Conservation (phyloP, 2,888 invertebrate genomes). For the Carpatolechia fugitivella region DNA sequence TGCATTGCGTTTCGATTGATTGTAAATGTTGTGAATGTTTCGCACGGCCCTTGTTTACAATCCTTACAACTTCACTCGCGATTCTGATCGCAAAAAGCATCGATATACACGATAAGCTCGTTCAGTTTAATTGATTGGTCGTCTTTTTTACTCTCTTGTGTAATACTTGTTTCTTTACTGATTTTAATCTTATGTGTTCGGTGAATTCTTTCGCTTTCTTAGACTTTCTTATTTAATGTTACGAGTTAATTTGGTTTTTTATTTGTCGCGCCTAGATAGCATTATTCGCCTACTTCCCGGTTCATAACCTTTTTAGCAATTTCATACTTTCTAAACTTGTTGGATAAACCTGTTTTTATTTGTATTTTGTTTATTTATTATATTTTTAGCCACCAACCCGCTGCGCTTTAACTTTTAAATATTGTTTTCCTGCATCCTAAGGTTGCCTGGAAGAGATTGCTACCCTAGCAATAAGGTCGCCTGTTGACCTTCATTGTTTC, state of each 20-base stretch:
- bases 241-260: neutral
- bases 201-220: conserved; percentile 15
- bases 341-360: too few species aligned
- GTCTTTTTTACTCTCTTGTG: conserved; percentile 22
- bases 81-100: conserved; percentile 25
- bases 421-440: too few species aligned
- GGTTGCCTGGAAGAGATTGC: too few species aligned
- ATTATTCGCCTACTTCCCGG: too few species aligned
- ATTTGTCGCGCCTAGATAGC: neutral
- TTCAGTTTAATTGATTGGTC: conserved; percentile 31
- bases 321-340: too few species aligned
- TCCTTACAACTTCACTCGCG: conserved; percentile 19
- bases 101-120: conserved; percentile 31
- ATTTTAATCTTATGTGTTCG: conserved; percentile 19
- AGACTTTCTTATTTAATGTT: neutral
- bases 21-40: conserved; percentile 22
- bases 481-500: too few species aligned
- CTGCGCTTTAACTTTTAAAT: too few species aligned
- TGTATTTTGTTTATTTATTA: too few species aligned
- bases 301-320: too few species aligned
- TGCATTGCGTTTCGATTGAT: conserved; percentile 17
- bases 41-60: conserved; percentile 21
- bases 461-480: too few species aligned
- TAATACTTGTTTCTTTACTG: conserved; percentile 19
- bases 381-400: too few species aligned